These are phyloP conservation scores for Peromyscus polionotus DNA, from an alignment of 2,113 vertebrate genomes.

Conservation along the genomic window DNA sequence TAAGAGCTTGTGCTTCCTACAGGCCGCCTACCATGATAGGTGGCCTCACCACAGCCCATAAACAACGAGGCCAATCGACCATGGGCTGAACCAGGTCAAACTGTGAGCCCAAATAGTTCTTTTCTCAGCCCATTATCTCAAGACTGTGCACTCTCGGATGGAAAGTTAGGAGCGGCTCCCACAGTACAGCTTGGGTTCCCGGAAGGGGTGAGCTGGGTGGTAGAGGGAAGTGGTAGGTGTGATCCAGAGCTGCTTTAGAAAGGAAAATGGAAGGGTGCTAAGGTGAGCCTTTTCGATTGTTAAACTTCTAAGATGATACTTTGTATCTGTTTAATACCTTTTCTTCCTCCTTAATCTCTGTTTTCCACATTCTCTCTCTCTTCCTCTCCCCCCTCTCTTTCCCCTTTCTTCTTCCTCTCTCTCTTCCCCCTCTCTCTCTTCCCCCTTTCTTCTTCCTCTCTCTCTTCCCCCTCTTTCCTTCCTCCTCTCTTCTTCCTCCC, in stretches of 20 bases:
- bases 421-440: too few species aligned
- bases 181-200: neutral
- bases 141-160: neutral
- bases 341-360: neutral
- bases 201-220: neutral
- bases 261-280: neutral
- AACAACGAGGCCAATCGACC: neutral
- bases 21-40: neutral
- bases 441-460: neutral
- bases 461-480: too few species aligned
- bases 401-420: accelerated
- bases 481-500: accelerated
- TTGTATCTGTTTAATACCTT: neutral
- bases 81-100: neutral
- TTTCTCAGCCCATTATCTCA: neutral
- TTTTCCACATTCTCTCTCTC: neutral
- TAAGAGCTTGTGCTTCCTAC: neutral
- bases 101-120: neutral
- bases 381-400: neutral
- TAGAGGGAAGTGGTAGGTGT: neutral
- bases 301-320: neutral
- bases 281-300: constrained; percentile 1
- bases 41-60: neutral
- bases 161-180: neutral
- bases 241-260: neutral